Evolutionary conservation across 92 coral and sea anemone genomes (phyloP).

Genomic region (Umimayanthus kanabou): DNA sequence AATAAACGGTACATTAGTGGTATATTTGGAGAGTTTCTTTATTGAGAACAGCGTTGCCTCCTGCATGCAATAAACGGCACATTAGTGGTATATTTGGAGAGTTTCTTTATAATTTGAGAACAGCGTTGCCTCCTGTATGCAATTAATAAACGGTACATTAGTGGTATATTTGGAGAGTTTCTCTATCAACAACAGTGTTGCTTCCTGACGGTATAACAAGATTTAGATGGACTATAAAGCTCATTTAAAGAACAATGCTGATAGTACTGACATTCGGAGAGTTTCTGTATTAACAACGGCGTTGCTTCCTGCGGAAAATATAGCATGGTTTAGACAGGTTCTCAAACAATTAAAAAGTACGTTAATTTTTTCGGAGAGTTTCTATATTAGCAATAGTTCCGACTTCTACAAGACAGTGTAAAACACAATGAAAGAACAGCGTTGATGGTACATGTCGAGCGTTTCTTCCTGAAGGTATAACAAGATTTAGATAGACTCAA

Average conservation of each 20-base stretch:
- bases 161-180: neutral
- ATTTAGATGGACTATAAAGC: too few relatives aligned
- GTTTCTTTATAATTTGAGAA: too few relatives aligned
- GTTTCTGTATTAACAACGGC: slow-evolving; percentile 17
- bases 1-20: too few relatives aligned
- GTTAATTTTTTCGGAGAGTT: too few relatives aligned
- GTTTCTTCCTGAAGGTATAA: neutral
- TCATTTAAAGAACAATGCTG: neutral
- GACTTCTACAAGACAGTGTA: too few relatives aligned
- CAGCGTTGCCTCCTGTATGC: too few relatives aligned
- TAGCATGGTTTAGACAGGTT: neutral
- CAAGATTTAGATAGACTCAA: neutral
- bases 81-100: too few relatives aligned
- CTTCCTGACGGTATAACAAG: neutral
- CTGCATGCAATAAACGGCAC: too few relatives aligned
- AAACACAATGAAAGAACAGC: neutral
- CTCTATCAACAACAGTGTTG: slow-evolving; percentile 35
- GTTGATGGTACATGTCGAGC: slow-evolving; percentile 48
- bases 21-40: too few relatives aligned
- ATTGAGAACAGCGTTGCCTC: too few relatives aligned
- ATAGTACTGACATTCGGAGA: slow-evolving; percentile 29
- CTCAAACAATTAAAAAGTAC: too few relatives aligned
- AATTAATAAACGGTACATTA: neutral
- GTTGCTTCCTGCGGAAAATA: slow-evolving; percentile 49
- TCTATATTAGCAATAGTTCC: too few relatives aligned